Conservation (phyloP, 2,113 vertebrate genomes). For the Gallinago undulata region DNA sequence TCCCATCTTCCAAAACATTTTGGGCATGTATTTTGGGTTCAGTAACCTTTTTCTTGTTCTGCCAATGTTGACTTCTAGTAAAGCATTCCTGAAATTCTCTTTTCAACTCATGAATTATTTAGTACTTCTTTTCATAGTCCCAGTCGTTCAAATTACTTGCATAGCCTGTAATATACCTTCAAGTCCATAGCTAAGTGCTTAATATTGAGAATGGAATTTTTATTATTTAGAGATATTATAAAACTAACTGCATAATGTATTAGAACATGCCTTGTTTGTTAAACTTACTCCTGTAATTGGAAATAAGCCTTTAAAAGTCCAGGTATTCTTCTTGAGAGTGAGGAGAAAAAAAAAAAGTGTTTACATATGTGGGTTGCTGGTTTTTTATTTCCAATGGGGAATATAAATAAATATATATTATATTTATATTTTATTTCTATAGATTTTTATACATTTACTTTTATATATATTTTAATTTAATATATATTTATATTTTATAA, state of each 20-base stretch:
- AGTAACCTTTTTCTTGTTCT: neutral
- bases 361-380: neutral
- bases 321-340: neutral
- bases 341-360: neutral
- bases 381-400: neutral
- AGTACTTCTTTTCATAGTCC: neutral
- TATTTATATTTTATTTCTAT: too few species aligned
- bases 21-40: neutral
- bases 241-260: constrained; percentile 24
- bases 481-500: too few species aligned
- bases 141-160: neutral
- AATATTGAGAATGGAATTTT: neutral
- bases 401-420: neutral
- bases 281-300: neutral
- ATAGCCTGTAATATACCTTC: neutral
- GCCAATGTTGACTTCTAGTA: neutral
- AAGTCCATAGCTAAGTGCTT: neutral
- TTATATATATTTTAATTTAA: too few species aligned
- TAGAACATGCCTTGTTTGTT: neutral
- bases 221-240: neutral
- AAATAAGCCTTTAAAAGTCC: neutral
- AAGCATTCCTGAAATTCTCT: constrained; percentile 13
- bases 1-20: neutral
- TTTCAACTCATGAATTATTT: constrained; percentile 11
- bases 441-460: too few species aligned